Conservation (phyloP, 1,140 invertebrate genomes). For the Neodiprion fabricii region DNA sequence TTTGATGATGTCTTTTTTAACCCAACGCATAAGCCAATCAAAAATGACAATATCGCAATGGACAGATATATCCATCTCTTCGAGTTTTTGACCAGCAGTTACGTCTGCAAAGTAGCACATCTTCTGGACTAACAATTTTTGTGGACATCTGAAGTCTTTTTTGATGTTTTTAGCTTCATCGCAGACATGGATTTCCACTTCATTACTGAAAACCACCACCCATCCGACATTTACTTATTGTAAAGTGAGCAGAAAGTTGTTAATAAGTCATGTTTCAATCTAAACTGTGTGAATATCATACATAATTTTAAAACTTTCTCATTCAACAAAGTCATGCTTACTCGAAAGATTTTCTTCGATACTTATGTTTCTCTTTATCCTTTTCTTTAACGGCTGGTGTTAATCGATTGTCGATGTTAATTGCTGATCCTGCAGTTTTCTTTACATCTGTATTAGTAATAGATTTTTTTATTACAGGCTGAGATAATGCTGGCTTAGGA, state of each 20-base stretch:
- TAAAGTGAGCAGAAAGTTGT: background rate
- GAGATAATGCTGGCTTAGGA: slow-evolving; percentile 56
- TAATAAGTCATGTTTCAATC: background rate
- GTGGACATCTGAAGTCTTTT: slow-evolving; percentile 87
- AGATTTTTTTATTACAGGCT: slow-evolving; percentile 65
- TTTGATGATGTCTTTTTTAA: slow-evolving; percentile 75
- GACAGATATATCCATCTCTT: slow-evolving; percentile 95
- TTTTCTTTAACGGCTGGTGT: slow-evolving; percentile 31
- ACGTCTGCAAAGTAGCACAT: slow-evolving; percentile 96
- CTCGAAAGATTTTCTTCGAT: slow-evolving; percentile 46
- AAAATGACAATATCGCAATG: slow-evolving; percentile 94
- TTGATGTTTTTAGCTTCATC: slow-evolving; percentile 87
- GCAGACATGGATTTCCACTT: slow-evolving; percentile 87
- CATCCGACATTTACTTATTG: slow-evolving; percentile 2
- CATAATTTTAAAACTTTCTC: background rate
- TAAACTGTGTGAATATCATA: background rate
- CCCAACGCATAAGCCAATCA: slow-evolving; percentile 97
- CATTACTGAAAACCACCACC: slow-evolving; percentile 64
- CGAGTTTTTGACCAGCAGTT: slow-evolving; percentile 82
- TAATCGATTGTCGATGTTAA: slow-evolving; percentile 31
- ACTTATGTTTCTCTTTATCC: slow-evolving; percentile 50
- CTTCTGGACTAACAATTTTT: slow-evolving; percentile 83
- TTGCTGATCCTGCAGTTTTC: slow-evolving; percentile 53
- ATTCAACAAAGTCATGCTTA: slow-evolving; percentile 40
- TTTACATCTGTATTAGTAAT: slow-evolving; percentile 53